Conservation (phyloP, 1,140 invertebrate species). For the Drosophila sturtevanti region DNA sequence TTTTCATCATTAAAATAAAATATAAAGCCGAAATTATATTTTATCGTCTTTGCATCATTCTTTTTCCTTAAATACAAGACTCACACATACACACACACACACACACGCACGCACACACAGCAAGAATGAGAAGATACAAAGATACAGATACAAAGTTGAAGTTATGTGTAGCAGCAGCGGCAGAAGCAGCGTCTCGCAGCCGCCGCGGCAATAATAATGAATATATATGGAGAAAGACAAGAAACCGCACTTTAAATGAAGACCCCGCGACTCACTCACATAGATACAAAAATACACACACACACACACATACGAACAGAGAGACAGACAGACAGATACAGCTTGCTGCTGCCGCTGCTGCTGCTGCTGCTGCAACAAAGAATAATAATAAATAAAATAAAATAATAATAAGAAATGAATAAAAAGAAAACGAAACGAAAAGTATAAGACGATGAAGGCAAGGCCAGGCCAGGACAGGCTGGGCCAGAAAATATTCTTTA, state of each 20-base stretch:
- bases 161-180: conserved; percentile 69
- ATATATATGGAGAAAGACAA: conserved; percentile 79
- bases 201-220: conserved; percentile 77
- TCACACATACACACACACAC: conserved; percentile 52
- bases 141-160: conserved; percentile 80
- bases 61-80: conserved; percentile 75
- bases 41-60: conserved; percentile 82
- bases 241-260: conserved; percentile 80
- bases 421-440: conserved; percentile 51
- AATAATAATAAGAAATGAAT: conserved; percentile 63
- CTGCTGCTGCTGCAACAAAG: conserved; percentile 28
- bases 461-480: conserved; percentile 27
- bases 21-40: conserved; percentile 83
- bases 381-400: conserved; percentile 80
- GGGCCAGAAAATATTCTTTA: conserved; percentile 75
- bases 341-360: conserved; percentile 11
- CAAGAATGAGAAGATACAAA: conserved; percentile 54
- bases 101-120: not conserved
- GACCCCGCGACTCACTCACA: conserved; percentile 46
- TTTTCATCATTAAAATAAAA: conserved; percentile 83
- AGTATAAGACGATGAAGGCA: conserved; percentile 37
- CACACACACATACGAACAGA: not conserved
- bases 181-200: conserved; percentile 33
- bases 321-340: not conserved
- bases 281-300: not conserved